Evolutionary conservation across 2,113 vertebrate genomes (phyloP), one percentile per base, ranked within the genome.

Genomic region (Coryphaenoides rupestris): DNA sequence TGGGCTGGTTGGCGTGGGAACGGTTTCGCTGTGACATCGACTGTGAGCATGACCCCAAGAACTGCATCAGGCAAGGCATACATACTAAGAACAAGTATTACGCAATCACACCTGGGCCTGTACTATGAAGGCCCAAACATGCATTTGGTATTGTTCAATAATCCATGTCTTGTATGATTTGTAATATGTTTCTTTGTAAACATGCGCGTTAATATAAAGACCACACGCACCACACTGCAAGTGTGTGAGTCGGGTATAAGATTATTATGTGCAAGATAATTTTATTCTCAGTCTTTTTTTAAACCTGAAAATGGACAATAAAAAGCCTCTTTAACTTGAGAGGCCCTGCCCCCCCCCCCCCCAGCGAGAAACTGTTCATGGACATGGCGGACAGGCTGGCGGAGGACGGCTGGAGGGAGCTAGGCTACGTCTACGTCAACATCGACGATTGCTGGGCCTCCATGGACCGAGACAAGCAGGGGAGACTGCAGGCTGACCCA

Each of bases 1-100:
- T 98, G 96, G 96, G 96, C 67, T 98, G 96, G 96, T 65, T 98
- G 85, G 87, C 95, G 17, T 98, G 96, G 96, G 96, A 98, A 61
- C 89, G 95, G 3, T 98, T 89, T 73, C 92, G 96, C 75, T 98
- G 96, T 67, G 90, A 98, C 73, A 85, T 80, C 0, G 77, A 97
- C 88, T 98, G 96, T 75, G 52, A 79, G 0, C 15, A 62, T 5
- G 95, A 96, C 72, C 93, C 95, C 1, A 84, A 85, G 60, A 95
- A 95, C 84, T 98, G 96, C 73, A 95, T 98, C 88, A 93, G 94
- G 96, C 90, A 73, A 86, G 68, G 12, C 33, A 60, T 10, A 21
- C 21, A 45, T 16, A 46, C 3, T 59, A 45, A 21, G 40, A 21
- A 22, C 21, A n/a, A 28, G 50, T 45, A 45, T 14, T 47, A 56